Base-by-base conservation (phyloP, 2,113 vertebrate genomes). In the Rana temporaria region DNA sequence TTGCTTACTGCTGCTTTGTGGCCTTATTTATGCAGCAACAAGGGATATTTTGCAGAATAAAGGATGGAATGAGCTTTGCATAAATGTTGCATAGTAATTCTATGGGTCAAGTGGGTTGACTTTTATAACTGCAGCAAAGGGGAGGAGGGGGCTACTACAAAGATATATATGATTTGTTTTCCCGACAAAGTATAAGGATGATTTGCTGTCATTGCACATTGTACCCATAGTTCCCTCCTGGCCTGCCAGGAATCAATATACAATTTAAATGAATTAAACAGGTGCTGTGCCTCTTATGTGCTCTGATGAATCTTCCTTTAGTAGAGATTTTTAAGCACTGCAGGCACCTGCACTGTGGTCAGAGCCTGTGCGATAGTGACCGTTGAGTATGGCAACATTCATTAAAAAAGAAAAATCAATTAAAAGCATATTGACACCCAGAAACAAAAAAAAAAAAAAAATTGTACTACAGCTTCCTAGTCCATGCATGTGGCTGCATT, bases 21-120 rank as follows among this genome's bases (percentile, higher is more conserved):
- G 60, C 60, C 19, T 66, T 82, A 82, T 82, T 75, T 55, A 34
- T 55, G 57, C 59, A 62, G 42, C 38, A 73, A 38, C 26, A 24
- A 73, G 48, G 15, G 19, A 55, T 72, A 64, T 81, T 81, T 81
- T 65, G 70, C 32, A 81, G 57, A 62, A 81, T 64, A 79, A 79
- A 79, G 42, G 53, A 79, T 55, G 20, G 22, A 22, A 26, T 24
- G 59, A 30, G 57, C 53, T 32, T 19, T 24, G 34, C 15, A 14
- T 19, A 53, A 70, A 74, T 82, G 62, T 75, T 73, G 60, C 62
- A 38, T 63, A 48, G 42, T 48, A 74, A 48, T 32, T 82, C 62
- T 74, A 48, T 19, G 62, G 69, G 79, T 82, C 63, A 82, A 73
- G 48, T 59, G n/a, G 38, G 20, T 67, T 75, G 70, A 75, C 80